Percentiles rank a stretch among this genome's conserved stretches.
These are phyloP conservation scores for Oophaga sylvatica DNA, from an alignment of 2,797 vertebrate genomes.

Conservation along the genomic window DNA sequence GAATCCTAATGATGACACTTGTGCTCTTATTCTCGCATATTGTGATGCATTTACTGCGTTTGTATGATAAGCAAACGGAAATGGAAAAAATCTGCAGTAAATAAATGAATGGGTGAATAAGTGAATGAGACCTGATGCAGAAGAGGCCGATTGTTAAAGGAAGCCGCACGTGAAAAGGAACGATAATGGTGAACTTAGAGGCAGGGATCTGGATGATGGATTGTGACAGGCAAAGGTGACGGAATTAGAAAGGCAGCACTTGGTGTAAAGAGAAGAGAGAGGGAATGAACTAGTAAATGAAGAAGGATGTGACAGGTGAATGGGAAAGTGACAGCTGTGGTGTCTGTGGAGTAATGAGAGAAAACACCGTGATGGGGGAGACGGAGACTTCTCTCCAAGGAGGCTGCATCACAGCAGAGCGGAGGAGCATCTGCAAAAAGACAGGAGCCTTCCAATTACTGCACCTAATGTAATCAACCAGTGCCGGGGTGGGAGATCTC, in stretches of 20 bases:
- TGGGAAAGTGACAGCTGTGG: conserved; percentile 39
- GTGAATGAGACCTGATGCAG: not conserved
- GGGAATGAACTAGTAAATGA: conserved; percentile 36
- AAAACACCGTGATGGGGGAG: not conserved
- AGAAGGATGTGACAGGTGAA: conserved; percentile 46
- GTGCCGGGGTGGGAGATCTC: too few species aligned
- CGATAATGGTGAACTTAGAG: not conserved
- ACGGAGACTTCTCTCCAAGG: not conserved
- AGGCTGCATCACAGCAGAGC: too few species aligned
- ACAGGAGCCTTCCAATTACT: too few species aligned
- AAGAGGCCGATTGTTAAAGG: conserved; percentile 1
- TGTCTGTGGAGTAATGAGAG: conserved; percentile 29
- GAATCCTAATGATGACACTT: not conserved
- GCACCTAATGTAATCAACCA: not conserved
- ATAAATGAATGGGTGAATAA: not conserved
- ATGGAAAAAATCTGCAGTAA: not conserved
- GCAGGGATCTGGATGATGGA: conserved; percentile 34
- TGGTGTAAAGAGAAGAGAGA: conserved; percentile 21
- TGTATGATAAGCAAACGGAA: not conserved
- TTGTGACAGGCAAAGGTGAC: conserved; percentile 47
- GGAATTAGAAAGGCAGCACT: conserved; percentile 42
- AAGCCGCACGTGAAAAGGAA: not conserved
- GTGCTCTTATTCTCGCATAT: too few species aligned
- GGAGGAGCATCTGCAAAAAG: too few species aligned
- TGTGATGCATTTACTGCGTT: not conserved